These are phyloP conservation scores for Scaptomyza caliginosa DNA, from an alignment of 2,888 invertebrate genomes.

Conservation along the genomic window DNA sequence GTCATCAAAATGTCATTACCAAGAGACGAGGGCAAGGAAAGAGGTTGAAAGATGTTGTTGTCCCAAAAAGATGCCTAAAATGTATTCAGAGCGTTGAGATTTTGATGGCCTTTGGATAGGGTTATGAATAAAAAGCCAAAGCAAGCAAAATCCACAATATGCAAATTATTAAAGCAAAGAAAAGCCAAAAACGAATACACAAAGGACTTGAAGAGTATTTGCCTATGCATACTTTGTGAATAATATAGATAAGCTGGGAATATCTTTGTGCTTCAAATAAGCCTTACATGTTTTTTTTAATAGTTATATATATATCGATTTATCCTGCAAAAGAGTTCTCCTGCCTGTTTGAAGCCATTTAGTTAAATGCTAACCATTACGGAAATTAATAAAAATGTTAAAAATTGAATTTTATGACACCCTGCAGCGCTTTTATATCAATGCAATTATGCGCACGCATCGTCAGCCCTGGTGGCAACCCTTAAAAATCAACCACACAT, in stretches of 20 bases:
- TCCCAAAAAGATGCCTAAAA: constrained; percentile 7
- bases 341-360: background rate
- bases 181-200: background rate
- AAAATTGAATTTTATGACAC: background rate
- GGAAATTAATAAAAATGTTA: constrained; percentile 19
- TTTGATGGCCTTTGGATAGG: background rate
- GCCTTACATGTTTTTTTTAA: too few species aligned
- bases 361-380: background rate
- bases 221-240: too few species aligned
- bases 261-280: too few species aligned
- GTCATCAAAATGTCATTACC: constrained; percentile 75
- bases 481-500: background rate
- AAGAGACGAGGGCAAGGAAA: background rate
- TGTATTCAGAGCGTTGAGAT: background rate
- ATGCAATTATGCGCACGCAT: constrained; percentile 27
- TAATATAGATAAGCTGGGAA: too few species aligned
- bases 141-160: constrained; percentile 11
- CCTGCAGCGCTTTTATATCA: background rate
- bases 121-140: constrained; percentile 14
- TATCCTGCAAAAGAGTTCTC: too few species aligned
- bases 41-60: background rate
- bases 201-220: background rate
- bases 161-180: constrained; percentile 6
- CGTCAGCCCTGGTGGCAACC: constrained; percentile 1
- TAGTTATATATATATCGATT: too few species aligned